phyloP scores from a whole-genome alignment of 1,140 invertebrate genomes.

The Hestina assimilis region DNA sequence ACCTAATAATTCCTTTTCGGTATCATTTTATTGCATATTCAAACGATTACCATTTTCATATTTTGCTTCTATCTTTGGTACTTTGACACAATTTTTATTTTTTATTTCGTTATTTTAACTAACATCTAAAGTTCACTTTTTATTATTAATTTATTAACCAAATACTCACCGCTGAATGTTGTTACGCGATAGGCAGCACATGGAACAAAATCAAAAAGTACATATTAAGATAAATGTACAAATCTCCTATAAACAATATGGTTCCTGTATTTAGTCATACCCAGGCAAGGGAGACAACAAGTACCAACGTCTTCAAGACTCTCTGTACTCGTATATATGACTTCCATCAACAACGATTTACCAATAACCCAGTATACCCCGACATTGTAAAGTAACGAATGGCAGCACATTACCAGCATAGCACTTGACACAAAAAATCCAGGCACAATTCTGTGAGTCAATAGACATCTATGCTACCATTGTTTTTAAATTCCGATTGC shows the following conservation, averaged over 20 bases:
- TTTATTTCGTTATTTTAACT: conserved; percentile 7
- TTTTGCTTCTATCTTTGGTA: too few relatives aligned
- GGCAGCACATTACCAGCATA: conserved; percentile 26
- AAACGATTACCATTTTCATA: conserved; percentile 31
- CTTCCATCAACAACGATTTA: conserved; percentile 47
- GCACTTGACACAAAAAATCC: conserved; percentile 46
- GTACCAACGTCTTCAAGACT: conserved; percentile 63
- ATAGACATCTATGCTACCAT: conserved; percentile 50
- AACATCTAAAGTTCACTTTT: background rate
- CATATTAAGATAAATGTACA: conserved; percentile 31
- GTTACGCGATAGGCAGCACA: conserved; percentile 49
- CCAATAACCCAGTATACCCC: conserved; percentile 6
- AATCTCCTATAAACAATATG: background rate
- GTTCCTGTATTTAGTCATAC: conserved; percentile 30
- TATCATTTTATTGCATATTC: conserved; percentile 50
- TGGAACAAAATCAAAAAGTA: conserved; percentile 60
- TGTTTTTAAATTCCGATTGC: conserved; percentile 63
- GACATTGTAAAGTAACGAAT: conserved; percentile 25
- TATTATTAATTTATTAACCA: background rate
- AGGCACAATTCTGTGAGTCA: conserved; percentile 54
- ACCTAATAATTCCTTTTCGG: conserved; percentile 65
- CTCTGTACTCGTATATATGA: conserved; percentile 51
- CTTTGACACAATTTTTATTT: too few relatives aligned
- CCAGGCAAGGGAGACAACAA: conserved; percentile 68
- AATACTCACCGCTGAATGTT: conserved; percentile 61